Conservation (phyloP, 2,888 invertebrate genomes). For the Parthenolecanium corni region DNA sequence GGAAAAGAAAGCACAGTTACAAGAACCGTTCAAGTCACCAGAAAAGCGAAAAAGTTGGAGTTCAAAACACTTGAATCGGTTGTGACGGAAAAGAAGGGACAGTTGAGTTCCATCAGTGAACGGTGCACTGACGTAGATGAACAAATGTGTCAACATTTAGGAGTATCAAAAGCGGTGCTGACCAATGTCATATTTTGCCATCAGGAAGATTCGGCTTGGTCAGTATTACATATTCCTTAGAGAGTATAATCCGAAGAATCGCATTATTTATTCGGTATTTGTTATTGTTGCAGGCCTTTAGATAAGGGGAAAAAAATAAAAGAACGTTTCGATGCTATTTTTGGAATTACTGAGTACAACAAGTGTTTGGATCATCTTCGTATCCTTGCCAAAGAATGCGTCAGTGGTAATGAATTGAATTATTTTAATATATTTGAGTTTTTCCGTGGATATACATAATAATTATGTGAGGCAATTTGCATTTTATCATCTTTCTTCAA, state of each 20-base stretch:
- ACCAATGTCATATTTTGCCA: conserved; percentile 98
- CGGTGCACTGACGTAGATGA: conserved; percentile 60
- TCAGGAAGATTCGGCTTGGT: conserved; percentile 93
- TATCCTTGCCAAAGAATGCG: conserved; percentile 47
- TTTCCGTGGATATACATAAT: too few species aligned
- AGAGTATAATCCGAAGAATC: not conserved
- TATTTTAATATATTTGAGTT: too few species aligned
- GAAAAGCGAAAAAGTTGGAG: conserved; percentile 45
- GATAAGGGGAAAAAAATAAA: conserved; percentile 89
- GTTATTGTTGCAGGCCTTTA: conserved; percentile 55
- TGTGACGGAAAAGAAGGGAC: conserved; percentile 37
- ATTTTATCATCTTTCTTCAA: too few species aligned
- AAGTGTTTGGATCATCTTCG: conserved; percentile 69
- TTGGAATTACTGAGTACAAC: conserved; percentile 85
- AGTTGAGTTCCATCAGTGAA: conserved; percentile 39
- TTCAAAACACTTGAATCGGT: conserved; percentile 58
- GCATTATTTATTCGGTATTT: conserved; percentile 4
- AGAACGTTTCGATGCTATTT: conserved; percentile 93
- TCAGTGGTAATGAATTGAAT: not conserved
- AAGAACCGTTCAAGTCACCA: conserved; percentile 55
- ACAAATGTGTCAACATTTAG: conserved; percentile 57
- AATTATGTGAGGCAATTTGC: too few species aligned
- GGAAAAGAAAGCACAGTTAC: conserved; percentile 53
- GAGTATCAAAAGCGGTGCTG: conserved; percentile 87
- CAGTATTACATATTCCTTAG: conserved; percentile 22